Conservation (phyloP, 2,113 vertebrate genomes). For the Pelmatolapia mariae region DNA sequence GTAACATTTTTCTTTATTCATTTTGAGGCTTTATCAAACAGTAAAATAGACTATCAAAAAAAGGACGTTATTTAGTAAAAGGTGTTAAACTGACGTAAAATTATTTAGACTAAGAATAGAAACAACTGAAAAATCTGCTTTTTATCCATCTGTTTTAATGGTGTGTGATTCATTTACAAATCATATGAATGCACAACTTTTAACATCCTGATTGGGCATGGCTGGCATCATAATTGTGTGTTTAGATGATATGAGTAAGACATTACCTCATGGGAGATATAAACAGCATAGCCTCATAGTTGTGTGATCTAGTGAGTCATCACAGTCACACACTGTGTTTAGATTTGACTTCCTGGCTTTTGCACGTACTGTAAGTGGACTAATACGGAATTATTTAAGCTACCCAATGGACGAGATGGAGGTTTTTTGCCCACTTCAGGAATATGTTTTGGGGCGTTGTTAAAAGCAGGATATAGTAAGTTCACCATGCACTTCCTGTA, state of each 20-base stretch:
- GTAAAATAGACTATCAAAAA: background rate
- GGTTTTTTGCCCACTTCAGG: slow-evolving; percentile 13
- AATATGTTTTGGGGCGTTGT: slow-evolving; percentile 56
- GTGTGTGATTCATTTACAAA: slow-evolving; percentile 17
- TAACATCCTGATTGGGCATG: background rate
- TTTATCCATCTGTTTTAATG: background rate
- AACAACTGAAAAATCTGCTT: background rate
- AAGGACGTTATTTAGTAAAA: background rate
- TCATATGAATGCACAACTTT: background rate
- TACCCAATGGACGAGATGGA: background rate
- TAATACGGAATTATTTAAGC: background rate
- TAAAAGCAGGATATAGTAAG: slow-evolving; percentile 59
- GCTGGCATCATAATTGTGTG: slow-evolving; percentile 42
- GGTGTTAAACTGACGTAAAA: background rate
- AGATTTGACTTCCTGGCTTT: slow-evolving; percentile 33
- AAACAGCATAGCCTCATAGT: slow-evolving; percentile 46
- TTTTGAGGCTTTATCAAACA: background rate
- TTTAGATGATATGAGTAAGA: slow-evolving; percentile 55
- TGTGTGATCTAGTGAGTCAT: slow-evolving; percentile 56
- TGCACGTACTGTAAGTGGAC: background rate
- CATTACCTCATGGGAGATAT: slow-evolving; percentile 53
- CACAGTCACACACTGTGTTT: slow-evolving; percentile 48
- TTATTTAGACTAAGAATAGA: background rate
- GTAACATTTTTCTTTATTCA: background rate
- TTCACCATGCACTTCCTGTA: slow-evolving; percentile 39